Evolutionary conservation across 2,888 invertebrate genomes (phyloP).

Genomic region (Trissonchulus sp.): DNA sequence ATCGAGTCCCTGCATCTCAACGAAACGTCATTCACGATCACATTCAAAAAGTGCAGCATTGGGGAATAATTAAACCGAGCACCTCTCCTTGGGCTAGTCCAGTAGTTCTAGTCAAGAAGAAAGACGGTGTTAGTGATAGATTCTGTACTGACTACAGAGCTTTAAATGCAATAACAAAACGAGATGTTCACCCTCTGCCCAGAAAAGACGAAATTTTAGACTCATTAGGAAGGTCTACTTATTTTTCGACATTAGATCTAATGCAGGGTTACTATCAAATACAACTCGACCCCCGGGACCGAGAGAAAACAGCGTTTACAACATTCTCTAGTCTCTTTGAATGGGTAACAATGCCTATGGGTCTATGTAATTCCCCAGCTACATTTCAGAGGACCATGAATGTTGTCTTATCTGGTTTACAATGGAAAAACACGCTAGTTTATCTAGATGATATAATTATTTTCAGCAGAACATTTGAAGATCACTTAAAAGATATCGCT

Average conservation of each 20-base stretch:
- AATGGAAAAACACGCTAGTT: background rate
- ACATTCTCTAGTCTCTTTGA: background rate
- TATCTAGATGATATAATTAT: background rate
- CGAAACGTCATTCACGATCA: background rate
- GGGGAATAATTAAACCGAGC: slow-evolving; percentile 37
- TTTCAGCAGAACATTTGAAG: background rate
- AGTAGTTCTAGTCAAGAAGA: slow-evolving; percentile 48
- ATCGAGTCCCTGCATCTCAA: background rate
- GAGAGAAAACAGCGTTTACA: slow-evolving; percentile 33
- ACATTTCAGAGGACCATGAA: slow-evolving; percentile 10
- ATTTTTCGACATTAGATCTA: background rate
- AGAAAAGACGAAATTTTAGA: slow-evolving; percentile 31
- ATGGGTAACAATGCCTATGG: slow-evolving; percentile 30
- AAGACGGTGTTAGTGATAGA: slow-evolving; percentile 38
- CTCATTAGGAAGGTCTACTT: background rate
- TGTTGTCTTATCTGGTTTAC: background rate
- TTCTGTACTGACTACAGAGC: slow-evolving; percentile 40
- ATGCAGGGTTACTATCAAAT: background rate
- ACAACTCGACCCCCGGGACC: slow-evolving; percentile 26
- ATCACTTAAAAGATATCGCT: background rate
- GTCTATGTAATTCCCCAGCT: slow-evolving; percentile 34
- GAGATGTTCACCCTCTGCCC: slow-evolving; percentile 34
- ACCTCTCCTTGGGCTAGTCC: slow-evolving; percentile 48
- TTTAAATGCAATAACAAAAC: slow-evolving; percentile 35
- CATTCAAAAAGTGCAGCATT: background rate